These are phyloP conservation scores for Girardia tigrina DNA, from an alignment of 2,888 invertebrate species.

Conservation along the genomic window DNA sequence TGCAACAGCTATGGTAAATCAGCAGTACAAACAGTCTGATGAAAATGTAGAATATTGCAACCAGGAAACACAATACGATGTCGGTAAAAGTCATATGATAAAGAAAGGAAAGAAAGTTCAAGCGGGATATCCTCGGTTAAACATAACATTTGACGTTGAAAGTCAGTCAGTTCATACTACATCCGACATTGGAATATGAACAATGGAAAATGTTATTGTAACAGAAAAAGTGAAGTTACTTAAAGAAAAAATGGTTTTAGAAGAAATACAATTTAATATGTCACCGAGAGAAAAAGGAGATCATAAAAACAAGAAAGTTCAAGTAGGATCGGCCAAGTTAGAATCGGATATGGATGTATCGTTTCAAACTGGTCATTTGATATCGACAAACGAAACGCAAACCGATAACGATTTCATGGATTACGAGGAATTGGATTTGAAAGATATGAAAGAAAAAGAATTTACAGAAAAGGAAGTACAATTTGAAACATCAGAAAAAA, in stretches of 20 bases:
- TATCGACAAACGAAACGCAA: background rate
- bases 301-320: too few relatives aligned
- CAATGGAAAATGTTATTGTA: too few relatives aligned
- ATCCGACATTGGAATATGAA: too few relatives aligned
- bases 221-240: too few relatives aligned
- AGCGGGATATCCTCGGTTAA: background rate
- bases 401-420: background rate
- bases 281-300: too few relatives aligned
- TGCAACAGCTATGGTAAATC: background rate
- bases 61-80: background rate
- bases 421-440: background rate
- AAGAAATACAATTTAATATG: too few relatives aligned
- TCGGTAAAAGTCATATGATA: too few relatives aligned
- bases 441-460: background rate
- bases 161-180: too few relatives aligned
- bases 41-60: background rate
- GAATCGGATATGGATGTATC: background rate
- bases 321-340: background rate
- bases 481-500: too few relatives aligned
- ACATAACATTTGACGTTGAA: background rate
- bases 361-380: background rate
- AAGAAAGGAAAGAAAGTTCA: conserved; percentile 4
- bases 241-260: too few relatives aligned
- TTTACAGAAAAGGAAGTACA: background rate
- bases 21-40: background rate